Evolutionary conservation across 1,140 invertebrate species (phyloP).

Genomic region (Rhopalosiphum maidis): DNA sequence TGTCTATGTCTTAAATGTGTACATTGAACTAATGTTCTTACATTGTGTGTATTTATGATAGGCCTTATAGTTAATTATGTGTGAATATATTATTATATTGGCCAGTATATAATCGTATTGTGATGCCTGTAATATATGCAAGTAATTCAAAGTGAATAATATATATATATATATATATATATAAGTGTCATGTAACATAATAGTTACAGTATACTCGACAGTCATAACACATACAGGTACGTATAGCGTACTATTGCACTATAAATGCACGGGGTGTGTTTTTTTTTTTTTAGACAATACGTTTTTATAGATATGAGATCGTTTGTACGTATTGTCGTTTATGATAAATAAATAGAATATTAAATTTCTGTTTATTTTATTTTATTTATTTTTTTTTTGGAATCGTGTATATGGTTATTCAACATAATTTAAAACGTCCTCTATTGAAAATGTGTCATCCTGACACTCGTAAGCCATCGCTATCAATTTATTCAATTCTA

Average conservation of each 20-base stretch:
- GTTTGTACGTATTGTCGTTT: not conserved
- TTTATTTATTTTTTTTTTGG: too few relatives aligned
- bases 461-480: too few relatives aligned
- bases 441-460: too few relatives aligned
- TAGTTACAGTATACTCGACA: not conserved
- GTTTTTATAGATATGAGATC: not conserved
- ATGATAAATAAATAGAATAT: not conserved
- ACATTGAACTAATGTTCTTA: not conserved
- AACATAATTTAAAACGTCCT: too few relatives aligned
- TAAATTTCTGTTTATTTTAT: not conserved
- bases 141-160: not conserved
- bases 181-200: not conserved
- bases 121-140: not conserved
- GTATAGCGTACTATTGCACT: not conserved
- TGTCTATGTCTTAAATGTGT: too few relatives aligned
- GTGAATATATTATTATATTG: too few relatives aligned
- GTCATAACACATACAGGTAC: not conserved
- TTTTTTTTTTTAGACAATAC: not conserved
- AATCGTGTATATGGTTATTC: too few relatives aligned
- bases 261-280: not conserved
- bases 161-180: not conserved
- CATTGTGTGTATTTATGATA: not conserved
- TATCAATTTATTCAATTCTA: too few relatives aligned
- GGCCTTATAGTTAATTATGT: not conserved
- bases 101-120: not conserved